Evolutionary conservation across 2,113 vertebrate genomes (phyloP), one percentile per base, ranked within the genome.

Genomic region (Notiomystis cincta): DNA sequence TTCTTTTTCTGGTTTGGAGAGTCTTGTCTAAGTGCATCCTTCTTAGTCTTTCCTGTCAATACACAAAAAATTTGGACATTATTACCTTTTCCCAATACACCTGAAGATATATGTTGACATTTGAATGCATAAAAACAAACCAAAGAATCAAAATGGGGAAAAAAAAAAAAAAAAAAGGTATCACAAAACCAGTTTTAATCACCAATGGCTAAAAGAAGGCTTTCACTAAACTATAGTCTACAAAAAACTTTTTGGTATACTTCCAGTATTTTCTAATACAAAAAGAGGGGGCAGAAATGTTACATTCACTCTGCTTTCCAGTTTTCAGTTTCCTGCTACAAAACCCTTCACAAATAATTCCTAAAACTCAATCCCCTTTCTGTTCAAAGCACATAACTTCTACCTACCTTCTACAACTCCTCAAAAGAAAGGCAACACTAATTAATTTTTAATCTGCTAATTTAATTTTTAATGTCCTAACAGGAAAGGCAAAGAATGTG

Each of bases 11-110:
- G 35, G 0, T 79, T 62, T 62, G 72, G 15, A 90, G 67, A 88
- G 19, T 48, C 48, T 69, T 56, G 77, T 2, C 9, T 33, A 72
- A 45, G 33, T 53, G 42, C 38, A 51, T 23, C 3, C 31, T n/a
- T 90, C 76, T 84, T n/a, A 93, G 65, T 54, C 48, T 92, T 93
- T 92, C 69, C 96, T 97, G 40, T n/a, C 47, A 90, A 93, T 12
- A 89, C 25, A 96, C 14, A 92, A 83, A 95, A 67, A n/a, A 83
- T 9, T 58, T 47, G 13, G 15, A 56, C 3, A 38, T 92, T 51
- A 92, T 5, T 58, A 61, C 10, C 15, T 91, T 79, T 71, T 37
- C 19, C 6, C 15, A 77, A 27, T 40, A 86, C 66, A 47, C 20
- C 4, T 40, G 24, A 89, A 81, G 37, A 61, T 37, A n/a, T 0